Conservation (phyloP, 1,140 invertebrate species). For the Nephila pilipes region DNA sequence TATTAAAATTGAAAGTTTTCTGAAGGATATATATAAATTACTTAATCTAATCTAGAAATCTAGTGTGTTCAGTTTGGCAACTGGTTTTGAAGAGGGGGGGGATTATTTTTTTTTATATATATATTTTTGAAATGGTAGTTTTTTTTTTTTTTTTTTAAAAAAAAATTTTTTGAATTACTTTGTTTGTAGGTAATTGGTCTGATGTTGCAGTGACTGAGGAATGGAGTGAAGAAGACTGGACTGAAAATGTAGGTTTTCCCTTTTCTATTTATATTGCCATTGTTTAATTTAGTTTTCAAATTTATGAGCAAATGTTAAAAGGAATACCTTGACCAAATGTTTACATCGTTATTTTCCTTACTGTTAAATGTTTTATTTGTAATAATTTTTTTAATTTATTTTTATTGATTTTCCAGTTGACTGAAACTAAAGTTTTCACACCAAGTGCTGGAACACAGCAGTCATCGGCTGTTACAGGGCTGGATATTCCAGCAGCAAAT, state of each 20-base stretch:
- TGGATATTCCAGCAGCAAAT: constrained; percentile 68
- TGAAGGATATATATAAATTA: too few species aligned
- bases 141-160: too few species aligned
- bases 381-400: background rate
- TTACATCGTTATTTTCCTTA: background rate
- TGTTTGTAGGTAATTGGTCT: constrained; percentile 80
- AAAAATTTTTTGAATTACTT: background rate
- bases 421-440: constrained; percentile 97
- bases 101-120: too few species aligned
- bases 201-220: constrained; percentile 87
- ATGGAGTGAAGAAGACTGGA: constrained; percentile 97
- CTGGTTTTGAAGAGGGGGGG: too few species aligned
- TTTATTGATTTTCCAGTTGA: constrained; percentile 82
- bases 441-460: constrained; percentile 84
- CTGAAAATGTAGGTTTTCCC: constrained; percentile 86
- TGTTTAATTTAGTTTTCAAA: background rate
- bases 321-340: background rate
- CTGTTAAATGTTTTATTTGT: background rate
- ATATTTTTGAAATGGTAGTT: too few species aligned
- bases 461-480: constrained; percentile 75
- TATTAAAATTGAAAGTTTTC: too few species aligned
- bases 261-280: background rate
- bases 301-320: background rate
- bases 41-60: too few species aligned
- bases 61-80: too few species aligned